These are phyloP conservation scores for Melanocharis versteri DNA, from an alignment of 2,113 vertebrate species.

Conservation along the genomic window DNA sequence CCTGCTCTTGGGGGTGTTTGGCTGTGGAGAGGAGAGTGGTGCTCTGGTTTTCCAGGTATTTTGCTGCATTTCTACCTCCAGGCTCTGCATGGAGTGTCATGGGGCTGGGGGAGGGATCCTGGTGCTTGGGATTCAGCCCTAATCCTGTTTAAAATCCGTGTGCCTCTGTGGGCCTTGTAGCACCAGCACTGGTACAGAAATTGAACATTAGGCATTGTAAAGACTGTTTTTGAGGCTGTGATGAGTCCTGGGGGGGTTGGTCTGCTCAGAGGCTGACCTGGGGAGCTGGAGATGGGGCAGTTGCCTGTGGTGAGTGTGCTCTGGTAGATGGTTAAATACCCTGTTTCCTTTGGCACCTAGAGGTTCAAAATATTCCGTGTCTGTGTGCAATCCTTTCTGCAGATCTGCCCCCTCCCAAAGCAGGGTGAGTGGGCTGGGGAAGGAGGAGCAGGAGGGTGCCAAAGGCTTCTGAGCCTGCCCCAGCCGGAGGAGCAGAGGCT, in stretches of 20 bases:
- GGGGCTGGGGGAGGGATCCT: neutral
- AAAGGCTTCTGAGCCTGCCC: neutral
- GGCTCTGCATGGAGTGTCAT: neutral
- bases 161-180: neutral
- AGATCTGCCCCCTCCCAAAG: neutral
- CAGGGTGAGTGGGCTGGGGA: neutral
- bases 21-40: neutral
- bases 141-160: neutral
- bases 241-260: neutral
- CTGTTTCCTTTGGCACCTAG: neutral
- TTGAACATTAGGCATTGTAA: accelerated
- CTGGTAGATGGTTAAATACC: accelerated
- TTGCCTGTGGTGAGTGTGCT: neutral
- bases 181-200: neutral
- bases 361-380: accelerated
- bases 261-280: neutral
- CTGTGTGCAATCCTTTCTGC: neutral
- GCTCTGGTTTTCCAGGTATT: neutral
- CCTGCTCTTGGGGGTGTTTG: accelerated
- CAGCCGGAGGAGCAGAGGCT: neutral
- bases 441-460: neutral
- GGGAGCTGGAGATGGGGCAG: neutral
- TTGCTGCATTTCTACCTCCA: neutral
- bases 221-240: neutral
- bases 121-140: neutral